phyloP scores from a whole-genome alignment of 2,113 vertebrate genomes.

The Elgaria multicarinata region DNA sequence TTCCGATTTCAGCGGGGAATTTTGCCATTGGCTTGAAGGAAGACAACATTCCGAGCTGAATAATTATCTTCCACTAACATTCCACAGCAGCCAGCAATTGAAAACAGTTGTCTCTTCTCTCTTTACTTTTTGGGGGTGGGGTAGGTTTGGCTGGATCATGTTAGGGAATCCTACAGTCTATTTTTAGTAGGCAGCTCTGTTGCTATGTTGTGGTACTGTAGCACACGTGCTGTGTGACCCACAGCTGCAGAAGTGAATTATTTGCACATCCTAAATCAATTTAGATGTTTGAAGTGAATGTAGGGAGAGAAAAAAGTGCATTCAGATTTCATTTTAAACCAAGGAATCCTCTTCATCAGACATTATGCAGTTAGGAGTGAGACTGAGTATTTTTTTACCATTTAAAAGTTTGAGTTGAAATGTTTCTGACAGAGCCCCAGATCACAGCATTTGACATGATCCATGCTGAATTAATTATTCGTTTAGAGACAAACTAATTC shows the following conservation, averaged over 20 bases:
- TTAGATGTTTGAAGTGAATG: slow-evolving; percentile 64
- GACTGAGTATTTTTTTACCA: slow-evolving; percentile 20
- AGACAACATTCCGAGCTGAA: slow-evolving; percentile 29
- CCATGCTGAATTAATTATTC: neutral
- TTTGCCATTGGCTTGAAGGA: slow-evolving; percentile 37
- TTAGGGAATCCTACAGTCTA: slow-evolving; percentile 71
- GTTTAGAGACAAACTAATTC: slow-evolving; percentile 14
- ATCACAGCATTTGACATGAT: neutral
- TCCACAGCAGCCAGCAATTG: slow-evolving; percentile 73
- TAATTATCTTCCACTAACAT: slow-evolving; percentile 72
- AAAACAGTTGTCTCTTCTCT: slow-evolving; percentile 69
- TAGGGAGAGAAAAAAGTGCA: slow-evolving; percentile 27
- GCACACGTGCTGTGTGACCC: slow-evolving; percentile 63
- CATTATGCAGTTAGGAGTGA: slow-evolving; percentile 31
- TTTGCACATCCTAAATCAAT: slow-evolving; percentile 71
- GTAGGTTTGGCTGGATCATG: slow-evolving; percentile 65
- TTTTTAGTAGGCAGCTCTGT: slow-evolving; percentile 67
- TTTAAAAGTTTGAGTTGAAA: slow-evolving; percentile 26
- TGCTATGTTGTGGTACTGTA: slow-evolving; percentile 59
- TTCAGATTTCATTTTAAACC: slow-evolving; percentile 56
- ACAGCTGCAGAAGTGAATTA: slow-evolving; percentile 65
- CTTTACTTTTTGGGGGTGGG: slow-evolving; percentile 23
- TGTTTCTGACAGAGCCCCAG: neutral
- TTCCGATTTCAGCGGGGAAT: slow-evolving; percentile 30
- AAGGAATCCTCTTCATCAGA: slow-evolving; percentile 53